Evolutionary conservation across 2,888 invertebrate species (phyloP), one percentile per base, ranked within the genome.

Genomic region (Eristalis pertinax): DNA sequence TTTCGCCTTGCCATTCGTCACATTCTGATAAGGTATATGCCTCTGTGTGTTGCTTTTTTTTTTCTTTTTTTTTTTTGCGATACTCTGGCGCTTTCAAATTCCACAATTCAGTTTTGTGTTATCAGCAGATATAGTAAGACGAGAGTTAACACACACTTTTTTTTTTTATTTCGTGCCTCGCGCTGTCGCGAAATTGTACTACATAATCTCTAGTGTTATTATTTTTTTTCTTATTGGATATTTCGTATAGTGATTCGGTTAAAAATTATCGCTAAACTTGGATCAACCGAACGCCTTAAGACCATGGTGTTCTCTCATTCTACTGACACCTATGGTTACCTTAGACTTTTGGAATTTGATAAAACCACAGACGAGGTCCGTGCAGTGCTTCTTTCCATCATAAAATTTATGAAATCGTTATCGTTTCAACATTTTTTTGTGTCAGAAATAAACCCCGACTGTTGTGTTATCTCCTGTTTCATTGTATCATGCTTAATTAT

Each of bases 261-360:
- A 5, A 38, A 78, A 26, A n/a, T 32, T 24, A 58, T 68, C 32
- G 29, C 15, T 22, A 35, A 63, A 60, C 10, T 78, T 73, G 62
- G 62, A 83, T 72, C 73, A 70, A 65, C 10, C n/a, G 65, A 38
- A 32, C 68, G 73, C 24, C 50, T 60, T 38, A 78, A 78, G 70
- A 50, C 41, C 72, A 83, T 86, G 86, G 70, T 79, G 74, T 78
- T 78, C 78, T 70, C 63, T 26, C 85, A 73, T 22, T 64, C 63
- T 29, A 69, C 67, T 26, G 75, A 80, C 32, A 67, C 81, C 15
- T 78, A 75, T 19, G 86, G 74, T 24, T 86, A 79, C 58, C 78
- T 83, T 4, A 65, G 83, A 43, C 72, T 83, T 58, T 29, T 86
- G 32, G 70, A 83, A 22, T 86, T 83, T 38, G 83, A 86, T 63